These are phyloP conservation scores for Lagodon rhomboides DNA, from an alignment of 2,797 vertebrate species.

Conservation along the genomic window DNA sequence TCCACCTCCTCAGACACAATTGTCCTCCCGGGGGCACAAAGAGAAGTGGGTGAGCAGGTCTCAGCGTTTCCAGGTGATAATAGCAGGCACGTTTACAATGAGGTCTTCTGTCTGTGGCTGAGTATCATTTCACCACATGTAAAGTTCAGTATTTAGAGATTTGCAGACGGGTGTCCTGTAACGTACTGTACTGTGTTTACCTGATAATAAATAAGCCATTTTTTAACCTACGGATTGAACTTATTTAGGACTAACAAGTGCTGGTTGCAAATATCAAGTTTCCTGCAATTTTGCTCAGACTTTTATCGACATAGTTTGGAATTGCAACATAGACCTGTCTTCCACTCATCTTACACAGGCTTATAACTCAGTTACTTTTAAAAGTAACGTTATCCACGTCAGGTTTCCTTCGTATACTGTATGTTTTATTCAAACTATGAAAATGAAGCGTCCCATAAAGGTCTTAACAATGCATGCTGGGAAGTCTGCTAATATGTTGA, in stretches of 20 bases:
- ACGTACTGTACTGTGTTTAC: not conserved
- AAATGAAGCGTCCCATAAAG: no score
- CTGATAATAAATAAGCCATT: not conserved
- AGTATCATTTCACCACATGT: not conserved
- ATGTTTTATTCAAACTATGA: no score
- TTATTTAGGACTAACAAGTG: not conserved
- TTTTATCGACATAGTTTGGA: not conserved
- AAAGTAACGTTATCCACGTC: no score
- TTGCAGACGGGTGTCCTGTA: not conserved
- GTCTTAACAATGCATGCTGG: no score
- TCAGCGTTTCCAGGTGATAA: slow-evolving; percentile 41
- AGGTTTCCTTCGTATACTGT: no score
- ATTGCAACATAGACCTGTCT: not conserved
- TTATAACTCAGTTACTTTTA: not conserved
- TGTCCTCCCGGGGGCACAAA: slow-evolving; percentile 34
- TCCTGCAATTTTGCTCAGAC: not conserved
- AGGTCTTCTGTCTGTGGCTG: slow-evolving; percentile 19
- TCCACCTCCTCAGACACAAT: slow-evolving; percentile 47
- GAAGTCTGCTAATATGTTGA: no score
- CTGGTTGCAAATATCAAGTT: not conserved
- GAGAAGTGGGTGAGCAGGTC: slow-evolving; percentile 50
- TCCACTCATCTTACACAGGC: not conserved
- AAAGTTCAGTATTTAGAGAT: not conserved
- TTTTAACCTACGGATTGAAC: not conserved
- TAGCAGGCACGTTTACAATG: slow-evolving; percentile 11